phyloP scores from a whole-genome alignment of 1,140 invertebrate genomes.

The Aplysia californica region DNA sequence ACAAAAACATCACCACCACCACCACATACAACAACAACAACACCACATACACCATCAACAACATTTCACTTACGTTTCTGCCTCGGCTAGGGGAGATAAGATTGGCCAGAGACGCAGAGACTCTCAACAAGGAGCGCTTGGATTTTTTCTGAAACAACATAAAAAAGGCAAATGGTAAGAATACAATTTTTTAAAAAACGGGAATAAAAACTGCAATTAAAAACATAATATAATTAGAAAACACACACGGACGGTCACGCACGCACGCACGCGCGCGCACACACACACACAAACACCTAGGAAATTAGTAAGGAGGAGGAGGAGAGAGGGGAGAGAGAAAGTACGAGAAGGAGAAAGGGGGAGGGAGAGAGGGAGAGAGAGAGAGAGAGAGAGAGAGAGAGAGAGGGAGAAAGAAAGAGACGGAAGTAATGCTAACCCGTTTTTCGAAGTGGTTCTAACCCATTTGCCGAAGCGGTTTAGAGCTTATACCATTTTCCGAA shows the following conservation, averaged over 20 bases:
- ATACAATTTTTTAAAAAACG: not conserved
- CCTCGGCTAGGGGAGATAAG: slow-evolving; percentile 48
- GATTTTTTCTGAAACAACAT: slow-evolving; percentile 45
- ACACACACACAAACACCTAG: not conserved
- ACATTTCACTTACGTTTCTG: slow-evolving; percentile 40
- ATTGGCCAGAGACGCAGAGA: slow-evolving; percentile 47
- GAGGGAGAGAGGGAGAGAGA: slow-evolving; percentile 17
- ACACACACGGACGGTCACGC: not conserved
- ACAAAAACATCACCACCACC: no score
- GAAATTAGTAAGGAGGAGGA: not conserved
- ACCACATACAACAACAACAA: no score
- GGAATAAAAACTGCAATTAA: not conserved
- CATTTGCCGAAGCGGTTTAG: no score
- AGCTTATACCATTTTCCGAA: no score
- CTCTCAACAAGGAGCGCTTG: slow-evolving; percentile 41
- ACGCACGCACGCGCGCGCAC: not conserved
- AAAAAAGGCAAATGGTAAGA: not conserved
- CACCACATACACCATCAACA: no score
- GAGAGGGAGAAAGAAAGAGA: slow-evolving; percentile 15
- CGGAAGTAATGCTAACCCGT: not conserved
- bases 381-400: slow-evolving; percentile 24
- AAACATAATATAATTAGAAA: not conserved
- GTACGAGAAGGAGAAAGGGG: not conserved
- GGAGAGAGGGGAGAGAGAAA: not conserved
- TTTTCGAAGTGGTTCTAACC: no score